A percentile compares a stretch with the other conserved stretches of the same genome.
Evolutionary conservation across 2,888 invertebrate genomes (phyloP).

Genomic region (Alsophila aescularia): DNA sequence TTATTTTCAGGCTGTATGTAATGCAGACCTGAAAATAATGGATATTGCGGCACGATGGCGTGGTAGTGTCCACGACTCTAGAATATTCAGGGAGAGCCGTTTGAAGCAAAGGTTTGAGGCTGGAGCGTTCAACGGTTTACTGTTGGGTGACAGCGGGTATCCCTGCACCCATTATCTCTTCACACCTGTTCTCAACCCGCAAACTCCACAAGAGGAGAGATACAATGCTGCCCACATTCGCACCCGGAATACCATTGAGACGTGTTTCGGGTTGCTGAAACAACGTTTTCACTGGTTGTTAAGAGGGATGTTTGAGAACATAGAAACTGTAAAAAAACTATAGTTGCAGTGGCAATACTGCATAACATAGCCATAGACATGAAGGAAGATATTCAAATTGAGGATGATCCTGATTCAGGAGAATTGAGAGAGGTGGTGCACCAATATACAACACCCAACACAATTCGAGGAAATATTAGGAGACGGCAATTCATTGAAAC

Average conservation of each 20-base stretch:
- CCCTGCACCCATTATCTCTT: constrained; percentile 13
- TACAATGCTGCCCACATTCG: constrained; percentile 33
- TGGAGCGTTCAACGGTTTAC: constrained; percentile 4
- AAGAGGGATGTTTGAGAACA: not conserved
- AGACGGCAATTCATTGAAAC: constrained; percentile 1
- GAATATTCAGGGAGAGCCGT: constrained; percentile 29
- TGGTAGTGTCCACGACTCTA: constrained; percentile 36
- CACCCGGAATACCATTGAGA: constrained; percentile 23
- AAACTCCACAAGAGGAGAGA: too few relatives aligned
- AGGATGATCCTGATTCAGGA: too few relatives aligned
- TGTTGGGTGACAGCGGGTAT: constrained; percentile 15
- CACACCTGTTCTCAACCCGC: constrained; percentile 12
- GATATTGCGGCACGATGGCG: constrained; percentile 37
- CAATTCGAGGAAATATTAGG: not conserved
- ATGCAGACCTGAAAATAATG: constrained; percentile 32
- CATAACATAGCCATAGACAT: constrained; percentile 20
- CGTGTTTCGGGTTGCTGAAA: constrained; percentile 3
- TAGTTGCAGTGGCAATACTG: constrained; percentile 18
- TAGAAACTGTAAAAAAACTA: constrained; percentile 2
- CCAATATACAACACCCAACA: not conserved
- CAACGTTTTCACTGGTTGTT: not conserved
- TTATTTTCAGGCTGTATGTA: not conserved
- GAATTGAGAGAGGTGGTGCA: too few relatives aligned
- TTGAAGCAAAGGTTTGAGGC: constrained; percentile 27
- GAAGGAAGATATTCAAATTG: not conserved